These are phyloP conservation scores for Microcebus jonahi DNA, from an alignment of 2,113 vertebrate species.

Conservation along the genomic window DNA sequence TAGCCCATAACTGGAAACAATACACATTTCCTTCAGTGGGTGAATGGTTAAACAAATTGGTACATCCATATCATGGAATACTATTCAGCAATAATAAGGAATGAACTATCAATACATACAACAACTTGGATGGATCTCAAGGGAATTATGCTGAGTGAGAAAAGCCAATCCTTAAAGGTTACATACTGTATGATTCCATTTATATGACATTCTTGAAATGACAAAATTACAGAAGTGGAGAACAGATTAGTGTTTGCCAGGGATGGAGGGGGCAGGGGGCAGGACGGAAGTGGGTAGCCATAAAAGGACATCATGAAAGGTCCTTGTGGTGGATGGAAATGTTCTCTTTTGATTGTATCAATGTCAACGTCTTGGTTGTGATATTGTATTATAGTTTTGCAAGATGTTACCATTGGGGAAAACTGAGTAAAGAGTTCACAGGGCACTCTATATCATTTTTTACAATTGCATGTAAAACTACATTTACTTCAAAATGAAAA, in stretches of 20 bases:
- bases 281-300: neutral
- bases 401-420: neutral
- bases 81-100: constrained; percentile 4
- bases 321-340: neutral
- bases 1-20: neutral
- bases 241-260: neutral
- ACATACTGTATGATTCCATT: neutral
- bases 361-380: neutral
- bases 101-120: neutral
- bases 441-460: neutral
- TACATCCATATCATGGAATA: neutral
- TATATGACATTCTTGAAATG: neutral
- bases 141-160: neutral
- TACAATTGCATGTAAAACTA: constrained; percentile 4
- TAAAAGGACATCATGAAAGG: neutral
- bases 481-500: neutral
- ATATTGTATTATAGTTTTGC: neutral
- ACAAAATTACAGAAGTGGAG: neutral
- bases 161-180: neutral
- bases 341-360: neutral
- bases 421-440: neutral
- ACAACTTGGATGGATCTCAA: neutral
- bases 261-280: neutral
- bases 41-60: neutral
- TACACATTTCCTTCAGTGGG: neutral